Conservation (phyloP, 2,797 vertebrate genomes). For the Gorsachius magnificus region DNA sequence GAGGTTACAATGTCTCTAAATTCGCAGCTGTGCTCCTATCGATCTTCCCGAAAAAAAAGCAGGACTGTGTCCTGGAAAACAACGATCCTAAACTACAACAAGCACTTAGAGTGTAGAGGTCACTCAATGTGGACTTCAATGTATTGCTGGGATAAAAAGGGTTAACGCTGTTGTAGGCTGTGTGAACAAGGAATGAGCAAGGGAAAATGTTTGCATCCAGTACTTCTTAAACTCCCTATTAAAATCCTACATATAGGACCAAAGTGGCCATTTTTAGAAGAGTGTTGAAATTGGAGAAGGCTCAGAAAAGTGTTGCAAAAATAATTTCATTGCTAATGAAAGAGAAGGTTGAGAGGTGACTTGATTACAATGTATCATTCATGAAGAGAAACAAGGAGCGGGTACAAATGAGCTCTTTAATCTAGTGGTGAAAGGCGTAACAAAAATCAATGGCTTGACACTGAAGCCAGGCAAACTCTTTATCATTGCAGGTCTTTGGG, state of each 20-base stretch:
- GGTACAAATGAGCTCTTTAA: conserved; percentile 31
- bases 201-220: background rate
- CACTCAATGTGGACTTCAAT: fast-evolving
- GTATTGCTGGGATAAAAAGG: background rate
- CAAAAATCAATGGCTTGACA: conserved; percentile 19
- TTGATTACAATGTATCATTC: conserved; percentile 20
- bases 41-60: background rate
- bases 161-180: background rate
- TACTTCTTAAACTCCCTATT: background rate
- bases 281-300: background rate
- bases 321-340: conserved; percentile 28
- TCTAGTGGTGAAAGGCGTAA: background rate
- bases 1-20: background rate
- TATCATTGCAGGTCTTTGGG: background rate
- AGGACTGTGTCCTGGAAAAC: background rate
- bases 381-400: background rate
- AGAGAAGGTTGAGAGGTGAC: background rate
- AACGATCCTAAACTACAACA: background rate
- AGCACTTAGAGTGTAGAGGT: background rate
- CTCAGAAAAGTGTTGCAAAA: conserved; percentile 7
- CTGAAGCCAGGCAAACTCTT: background rate
- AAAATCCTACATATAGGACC: background rate
- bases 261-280: background rate
- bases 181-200: background rate
- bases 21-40: background rate